A percentile compares a stretch with the other conserved stretches of the same genome.
These are phyloP conservation scores for Epizoanthus ramosus DNA, from an alignment of 92 coral and sea anemone species.

Conservation along the genomic window DNA sequence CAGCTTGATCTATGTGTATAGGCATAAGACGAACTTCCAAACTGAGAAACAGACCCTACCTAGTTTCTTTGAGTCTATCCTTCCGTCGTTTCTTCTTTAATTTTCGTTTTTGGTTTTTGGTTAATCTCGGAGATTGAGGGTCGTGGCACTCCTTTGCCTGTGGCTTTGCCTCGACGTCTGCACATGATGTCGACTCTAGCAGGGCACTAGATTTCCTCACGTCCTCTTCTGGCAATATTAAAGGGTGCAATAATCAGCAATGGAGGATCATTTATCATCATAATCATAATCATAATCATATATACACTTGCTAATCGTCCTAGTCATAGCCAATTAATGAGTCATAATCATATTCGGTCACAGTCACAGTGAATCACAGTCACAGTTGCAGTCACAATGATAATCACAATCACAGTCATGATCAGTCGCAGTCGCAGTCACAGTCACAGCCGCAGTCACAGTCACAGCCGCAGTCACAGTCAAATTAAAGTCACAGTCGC, in stretches of 20 bases:
- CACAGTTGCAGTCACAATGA: no score
- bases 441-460: no score
- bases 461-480: no score
- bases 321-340: no score
- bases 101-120: constrained; percentile 31
- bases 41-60: background rate
- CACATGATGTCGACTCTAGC: background rate
- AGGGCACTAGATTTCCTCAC: background rate
- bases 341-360: no score
- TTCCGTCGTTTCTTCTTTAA: constrained; percentile 22
- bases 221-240: background rate
- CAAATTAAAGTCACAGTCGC: no score
- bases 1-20: background rate
- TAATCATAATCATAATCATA: background rate
- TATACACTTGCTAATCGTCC: no score
- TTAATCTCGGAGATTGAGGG: background rate
- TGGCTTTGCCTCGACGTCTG: constrained; percentile 10
- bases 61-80: constrained; percentile 22
- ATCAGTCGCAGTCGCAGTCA: no score
- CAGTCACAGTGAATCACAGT: no score
- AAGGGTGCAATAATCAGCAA: background rate
- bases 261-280: background rate
- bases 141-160: background rate
- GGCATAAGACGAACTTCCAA: background rate
- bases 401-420: no score